Percentiles rank a stretch among this genome's conserved stretches.
These are phyloP conservation scores for Cuculus canorus DNA, from an alignment of 2,797 vertebrate genomes.

Conservation along the genomic window DNA sequence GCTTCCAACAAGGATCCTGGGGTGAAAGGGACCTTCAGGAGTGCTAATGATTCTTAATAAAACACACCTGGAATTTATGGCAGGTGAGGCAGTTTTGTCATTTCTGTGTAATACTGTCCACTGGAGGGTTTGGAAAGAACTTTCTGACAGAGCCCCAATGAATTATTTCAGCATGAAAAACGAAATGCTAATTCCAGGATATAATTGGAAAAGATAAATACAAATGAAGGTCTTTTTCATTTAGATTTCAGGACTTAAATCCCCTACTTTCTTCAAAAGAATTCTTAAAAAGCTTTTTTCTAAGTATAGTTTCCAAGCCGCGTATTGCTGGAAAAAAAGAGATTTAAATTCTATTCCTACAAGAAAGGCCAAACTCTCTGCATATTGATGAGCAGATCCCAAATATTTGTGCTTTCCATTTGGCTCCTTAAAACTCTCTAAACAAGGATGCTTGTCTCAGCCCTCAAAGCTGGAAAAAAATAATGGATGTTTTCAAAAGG, in stretches of 20 bases:
- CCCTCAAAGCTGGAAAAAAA: background rate
- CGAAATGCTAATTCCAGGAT: background rate
- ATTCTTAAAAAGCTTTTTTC: background rate
- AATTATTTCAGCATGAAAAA: background rate
- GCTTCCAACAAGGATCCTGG: background rate
- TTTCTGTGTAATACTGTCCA: background rate
- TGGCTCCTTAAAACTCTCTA: background rate
- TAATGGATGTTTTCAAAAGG: background rate
- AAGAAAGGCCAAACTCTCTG: background rate
- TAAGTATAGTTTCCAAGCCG: background rate
- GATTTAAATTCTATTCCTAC: background rate
- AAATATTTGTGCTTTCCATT: slow-evolving; percentile 3
- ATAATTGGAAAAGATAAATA: background rate
- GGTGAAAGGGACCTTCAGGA: background rate
- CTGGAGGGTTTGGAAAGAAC: background rate
- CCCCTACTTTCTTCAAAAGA: background rate
- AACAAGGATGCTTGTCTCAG: background rate
- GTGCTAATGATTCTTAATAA: background rate
- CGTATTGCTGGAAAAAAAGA: background rate
- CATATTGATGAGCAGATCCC: background rate
- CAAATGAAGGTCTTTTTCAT: background rate
- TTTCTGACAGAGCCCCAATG: background rate
- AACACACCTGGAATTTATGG: background rate
- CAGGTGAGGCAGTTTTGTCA: background rate
- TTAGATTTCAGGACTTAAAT: background rate